phyloP scores from a whole-genome alignment of 2,797 vertebrate species.

The Etheostoma nigrum region DNA sequence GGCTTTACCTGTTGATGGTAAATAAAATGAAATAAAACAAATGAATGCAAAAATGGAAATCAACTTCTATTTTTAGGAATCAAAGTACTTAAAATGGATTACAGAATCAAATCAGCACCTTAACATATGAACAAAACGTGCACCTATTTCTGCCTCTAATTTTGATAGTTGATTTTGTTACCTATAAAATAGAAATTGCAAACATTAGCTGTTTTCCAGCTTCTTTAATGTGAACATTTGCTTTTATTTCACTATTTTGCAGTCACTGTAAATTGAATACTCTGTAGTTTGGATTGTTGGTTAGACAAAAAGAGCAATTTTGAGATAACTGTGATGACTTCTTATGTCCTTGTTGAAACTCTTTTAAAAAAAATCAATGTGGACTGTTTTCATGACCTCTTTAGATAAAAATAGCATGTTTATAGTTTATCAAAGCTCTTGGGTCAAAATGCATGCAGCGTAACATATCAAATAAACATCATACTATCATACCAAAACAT shows the following conservation, averaged over 20 bases:
- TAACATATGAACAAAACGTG: no score
- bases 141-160: not conserved
- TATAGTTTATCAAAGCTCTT: not conserved
- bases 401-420: not conserved
- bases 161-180: not conserved
- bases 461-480: not conserved
- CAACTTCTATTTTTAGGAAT: not conserved
- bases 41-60: not conserved
- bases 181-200: not conserved
- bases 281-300: not conserved
- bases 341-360: no score
- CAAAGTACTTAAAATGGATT: not conserved
- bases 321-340: not conserved
- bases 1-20: constrained; percentile 3
- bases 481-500: not conserved
- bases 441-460: not conserved
- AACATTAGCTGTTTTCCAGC: not conserved
- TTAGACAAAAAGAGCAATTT: not conserved
- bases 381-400: not conserved
- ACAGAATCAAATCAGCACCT: not conserved
- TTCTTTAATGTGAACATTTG: not conserved
- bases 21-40: not conserved
- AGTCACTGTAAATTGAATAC: not conserved
- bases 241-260: not conserved
- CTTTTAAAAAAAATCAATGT: not conserved